Base-by-base conservation (phyloP, 2,888 invertebrate genomes). In the Cyclophora albipunctata region DNA sequence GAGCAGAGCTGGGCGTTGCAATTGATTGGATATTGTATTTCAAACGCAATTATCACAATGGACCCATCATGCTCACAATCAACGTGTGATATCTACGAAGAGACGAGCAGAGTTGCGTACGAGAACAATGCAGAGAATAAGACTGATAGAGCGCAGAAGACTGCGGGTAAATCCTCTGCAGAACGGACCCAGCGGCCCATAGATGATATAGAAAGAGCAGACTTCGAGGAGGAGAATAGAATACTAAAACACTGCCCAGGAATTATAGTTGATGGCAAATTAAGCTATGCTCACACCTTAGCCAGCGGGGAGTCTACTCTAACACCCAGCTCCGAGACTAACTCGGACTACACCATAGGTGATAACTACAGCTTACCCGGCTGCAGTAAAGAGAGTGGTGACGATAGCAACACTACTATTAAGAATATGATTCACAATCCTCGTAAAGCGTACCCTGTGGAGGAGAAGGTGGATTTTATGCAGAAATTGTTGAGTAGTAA, bases 171-270 rank as follows among this genome's bases (percentile, higher is more conserved):
- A 51, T 63, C 66, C 48, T 58, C 66, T 20, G 66, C 59, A 45
- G 63, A 70, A 42, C 67, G 67, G 47, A 71, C 64, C 63, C 68
- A 54, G 47, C 68, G 75, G 49, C 73, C 73, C 52, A 85, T 85
- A 50, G 88, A 89, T 49, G 83, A 86, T 43, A 69, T 89, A 40
- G 89, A 89, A 58, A 69, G 87, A 2, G 78, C 84, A 53, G 89
- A 89, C 55, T 89, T 87, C 42, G 86, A 87, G 46, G 88, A 88
- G 56, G 88, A 89, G 57, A 87, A 88, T 57, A 71, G 85, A 44
- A 75, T 89, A 52, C 64, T 86, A 45, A 84, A 85, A 48, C 82
- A 81, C 51, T 85, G 85, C 60, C 78, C 86, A 3, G 78, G 74
- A 45, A 78, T 87, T 69, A 75, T 82, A 44, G 81, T 84, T 3